Percentiles rank a stretch among this genome's conserved stretches.
Evolutionary conservation across 2,797 vertebrate genomes (phyloP).

Genomic region (Melanotaenia nigrans): DNA sequence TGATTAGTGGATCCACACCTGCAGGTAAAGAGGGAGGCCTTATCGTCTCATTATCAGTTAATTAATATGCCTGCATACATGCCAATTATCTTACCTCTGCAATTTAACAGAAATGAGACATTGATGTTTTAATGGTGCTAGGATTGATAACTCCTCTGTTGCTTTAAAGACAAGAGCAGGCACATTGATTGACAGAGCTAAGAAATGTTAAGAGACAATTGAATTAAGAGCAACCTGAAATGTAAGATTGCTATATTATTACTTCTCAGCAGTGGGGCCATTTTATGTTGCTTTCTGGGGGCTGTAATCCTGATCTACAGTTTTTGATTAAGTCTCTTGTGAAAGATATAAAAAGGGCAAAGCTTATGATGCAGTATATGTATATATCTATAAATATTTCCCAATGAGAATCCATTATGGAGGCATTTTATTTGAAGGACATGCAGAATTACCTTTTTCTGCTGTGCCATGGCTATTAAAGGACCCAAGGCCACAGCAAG

Average conservation of each 20-base stretch:
- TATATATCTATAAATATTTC: neutral
- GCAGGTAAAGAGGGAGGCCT: slow-evolving; percentile 83
- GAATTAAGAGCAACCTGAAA: slow-evolving; percentile 70
- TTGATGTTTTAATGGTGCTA: slow-evolving; percentile 90
- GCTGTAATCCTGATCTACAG: slow-evolving; percentile 36
- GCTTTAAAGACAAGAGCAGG: slow-evolving; percentile 83
- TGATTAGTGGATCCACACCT: slow-evolving; percentile 89
- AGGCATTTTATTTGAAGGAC: slow-evolving; percentile 77
- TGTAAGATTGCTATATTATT: slow-evolving; percentile 67
- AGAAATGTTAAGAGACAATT: slow-evolving; percentile 75
- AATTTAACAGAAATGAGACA: slow-evolving; percentile 88
- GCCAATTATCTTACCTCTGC: slow-evolving; percentile 89
- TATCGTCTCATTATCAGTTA: slow-evolving; percentile 94
- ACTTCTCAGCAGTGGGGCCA: slow-evolving; percentile 28
- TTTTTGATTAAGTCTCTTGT: slow-evolving; percentile 45
- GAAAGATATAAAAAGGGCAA: slow-evolving; percentile 54
- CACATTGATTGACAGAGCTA: slow-evolving; percentile 71
- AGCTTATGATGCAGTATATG: slow-evolving; percentile 25
- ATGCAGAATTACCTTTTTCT: slow-evolving; percentile 68
- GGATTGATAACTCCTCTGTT: slow-evolving; percentile 81
- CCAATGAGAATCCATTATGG: slow-evolving; percentile 57
- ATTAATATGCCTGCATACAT: slow-evolving; percentile 95
- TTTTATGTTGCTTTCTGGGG: slow-evolving; percentile 24
- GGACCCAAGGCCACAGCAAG: slow-evolving; percentile 73
- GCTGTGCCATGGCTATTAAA: slow-evolving; percentile 68